Evolutionary conservation across 2,113 vertebrate genomes (phyloP).

Genomic region (Anolis sagrei): DNA sequence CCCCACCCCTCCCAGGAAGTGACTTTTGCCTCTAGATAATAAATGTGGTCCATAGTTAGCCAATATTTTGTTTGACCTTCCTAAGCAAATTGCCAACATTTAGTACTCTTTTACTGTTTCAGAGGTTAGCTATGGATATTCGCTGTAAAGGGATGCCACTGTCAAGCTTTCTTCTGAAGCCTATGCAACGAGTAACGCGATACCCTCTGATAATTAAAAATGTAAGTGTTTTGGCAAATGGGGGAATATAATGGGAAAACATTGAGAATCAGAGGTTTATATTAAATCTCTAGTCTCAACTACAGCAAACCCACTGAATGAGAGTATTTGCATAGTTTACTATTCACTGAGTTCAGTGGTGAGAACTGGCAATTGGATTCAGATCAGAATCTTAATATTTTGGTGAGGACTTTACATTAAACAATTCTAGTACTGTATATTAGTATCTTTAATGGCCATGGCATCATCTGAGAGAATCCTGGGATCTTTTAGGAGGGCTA

Average conservation of each 20-base stretch:
- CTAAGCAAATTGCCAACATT: conserved; percentile 47
- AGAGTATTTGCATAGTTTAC: too few relatives aligned
- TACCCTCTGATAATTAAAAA: conserved; percentile 99
- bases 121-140: conserved; percentile 97
- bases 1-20: not conserved
- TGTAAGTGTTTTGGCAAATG: conserved; percentile 74
- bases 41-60: not conserved
- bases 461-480: too few relatives aligned
- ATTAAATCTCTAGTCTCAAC: not conserved
- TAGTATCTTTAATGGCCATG: too few relatives aligned
- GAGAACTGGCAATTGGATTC: too few relatives aligned
- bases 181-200: conserved; percentile 98
- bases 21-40: not conserved
- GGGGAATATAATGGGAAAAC: conserved; percentile 4
- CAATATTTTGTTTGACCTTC: conserved; percentile 19
- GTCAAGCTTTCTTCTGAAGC: conserved; percentile 97
- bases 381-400: too few relatives aligned
- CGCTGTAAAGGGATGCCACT: conserved; percentile 98
- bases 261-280: not conserved
- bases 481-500: too few relatives aligned
- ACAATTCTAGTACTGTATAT: too few relatives aligned
- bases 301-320: too few relatives aligned
- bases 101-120: conserved; percentile 66
- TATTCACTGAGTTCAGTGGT: not conserved
- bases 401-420: too few relatives aligned